Percentiles rank a stretch among this genome's conserved stretches.
phyloP scores from a whole-genome alignment of 92 coral and sea anemone genomes.

The Anthopleura xanthogrammica region DNA sequence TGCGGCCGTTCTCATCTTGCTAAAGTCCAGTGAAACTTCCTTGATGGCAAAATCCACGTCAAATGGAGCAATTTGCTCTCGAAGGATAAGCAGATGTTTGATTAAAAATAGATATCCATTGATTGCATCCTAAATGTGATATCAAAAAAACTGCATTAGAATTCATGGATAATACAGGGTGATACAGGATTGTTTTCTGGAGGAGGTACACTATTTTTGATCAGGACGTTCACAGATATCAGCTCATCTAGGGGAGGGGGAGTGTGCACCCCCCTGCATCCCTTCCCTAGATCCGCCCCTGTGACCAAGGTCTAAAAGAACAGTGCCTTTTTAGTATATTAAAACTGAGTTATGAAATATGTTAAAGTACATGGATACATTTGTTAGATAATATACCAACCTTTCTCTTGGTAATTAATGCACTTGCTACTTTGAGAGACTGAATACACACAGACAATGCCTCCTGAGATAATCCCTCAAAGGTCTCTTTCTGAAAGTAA shows the following conservation, averaged over 20 bases:
- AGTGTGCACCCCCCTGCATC: too few species aligned
- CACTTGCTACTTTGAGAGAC: constrained; percentile 87
- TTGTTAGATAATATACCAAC: constrained; percentile 24
- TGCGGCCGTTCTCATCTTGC: constrained; percentile 94
- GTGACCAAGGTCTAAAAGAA: too few species aligned
- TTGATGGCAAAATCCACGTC: constrained; percentile 97
- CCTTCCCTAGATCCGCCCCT: too few species aligned
- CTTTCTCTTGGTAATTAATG: constrained; percentile 86
- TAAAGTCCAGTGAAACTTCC: constrained; percentile 95
- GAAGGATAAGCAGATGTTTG: constrained; percentile 89
- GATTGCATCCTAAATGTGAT: constrained; percentile 74
- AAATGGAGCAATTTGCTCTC: constrained; percentile 99
- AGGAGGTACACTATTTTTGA: too few species aligned
- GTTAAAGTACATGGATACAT: too few species aligned
- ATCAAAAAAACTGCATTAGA: too few species aligned
- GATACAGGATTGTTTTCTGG: too few species aligned
- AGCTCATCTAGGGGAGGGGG: too few species aligned
- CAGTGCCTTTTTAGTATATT: too few species aligned
- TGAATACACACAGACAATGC: constrained; percentile 86
- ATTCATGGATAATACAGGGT: too few species aligned
- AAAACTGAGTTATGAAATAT: too few species aligned
- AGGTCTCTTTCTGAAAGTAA: constrained; percentile 87
- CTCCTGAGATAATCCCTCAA: constrained; percentile 98
- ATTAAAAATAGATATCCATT: constrained; percentile 92
- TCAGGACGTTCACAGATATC: too few species aligned